Evolutionary conservation across 2,888 invertebrate species (phyloP), one percentile per base, ranked within the genome.

Genomic region (Hemithea aestivaria): DNA sequence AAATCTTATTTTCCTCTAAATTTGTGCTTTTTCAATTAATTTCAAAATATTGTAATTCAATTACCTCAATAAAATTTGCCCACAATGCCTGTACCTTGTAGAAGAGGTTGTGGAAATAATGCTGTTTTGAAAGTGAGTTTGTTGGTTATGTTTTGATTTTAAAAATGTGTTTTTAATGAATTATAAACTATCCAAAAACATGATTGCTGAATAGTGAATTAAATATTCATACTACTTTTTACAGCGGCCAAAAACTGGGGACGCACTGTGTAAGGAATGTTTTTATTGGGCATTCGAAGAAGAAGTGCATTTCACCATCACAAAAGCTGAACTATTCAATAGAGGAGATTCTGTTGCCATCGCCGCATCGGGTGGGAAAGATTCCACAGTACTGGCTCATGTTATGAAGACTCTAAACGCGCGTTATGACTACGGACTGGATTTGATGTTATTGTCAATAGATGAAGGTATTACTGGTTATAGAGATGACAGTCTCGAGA

Each of bases 391-490:
- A 8, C 87, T 99, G 36, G 99, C 99, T 0, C 94, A 98, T 71
- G 91, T 97, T 12, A 76, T 99, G 60, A 98, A 98, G 81, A 85
- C 94, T 1, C 87, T 99, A 7, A 99, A 99, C 73, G 91, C 96
- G 58, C 90, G 94, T 29, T 92, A 98, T 73, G 85, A 95, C 48
- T 99, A 99, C 83, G 96, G 95, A 0, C 81, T 99, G 7, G 91
- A 98, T 38, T 85, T 99, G 23, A 90, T 96, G 54, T 87, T 99
- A 16, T 87, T 99, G 23, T 99, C 99, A 0, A 97, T 99, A 50
- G 99, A 99, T 74, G 99, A 99, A 89, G 98, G 99, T 38, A 99
- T 99, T 49, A 97, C 96, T 64, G 94, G 96, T 1, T 96, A 96
- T 73, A 88, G 99, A 54, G 98, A 99, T 77, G 98, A 99, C 73